Conservation (phyloP, 2,888 invertebrate species). For the Zelleria hepariella region DNA sequence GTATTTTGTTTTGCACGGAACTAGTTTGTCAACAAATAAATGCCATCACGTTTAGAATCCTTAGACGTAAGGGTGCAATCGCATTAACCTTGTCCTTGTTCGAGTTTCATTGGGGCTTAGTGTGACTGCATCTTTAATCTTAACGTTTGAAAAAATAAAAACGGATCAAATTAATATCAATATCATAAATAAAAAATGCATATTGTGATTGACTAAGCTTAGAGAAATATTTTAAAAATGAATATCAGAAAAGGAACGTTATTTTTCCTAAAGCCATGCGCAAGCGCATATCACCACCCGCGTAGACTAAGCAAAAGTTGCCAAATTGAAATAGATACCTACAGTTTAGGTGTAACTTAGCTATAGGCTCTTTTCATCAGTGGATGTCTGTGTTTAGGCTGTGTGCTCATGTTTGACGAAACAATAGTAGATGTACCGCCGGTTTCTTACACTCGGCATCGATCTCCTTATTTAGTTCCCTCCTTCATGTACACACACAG, state of each 20-base stretch:
- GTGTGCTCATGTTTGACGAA: constrained; percentile 33
- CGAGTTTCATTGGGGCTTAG: background rate
- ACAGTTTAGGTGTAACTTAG: constrained; percentile 18
- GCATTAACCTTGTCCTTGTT: background rate
- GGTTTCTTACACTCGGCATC: constrained; percentile 7
- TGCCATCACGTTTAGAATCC: background rate
- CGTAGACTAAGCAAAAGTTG: constrained; percentile 63
- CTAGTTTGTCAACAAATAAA: background rate
- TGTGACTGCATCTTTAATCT: background rate
- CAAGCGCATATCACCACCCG: constrained; percentile 65
- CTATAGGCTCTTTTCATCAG: constrained; percentile 22
- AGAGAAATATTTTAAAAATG: constrained; percentile 20
- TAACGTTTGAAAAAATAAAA: background rate
- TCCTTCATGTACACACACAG: too few relatives aligned
- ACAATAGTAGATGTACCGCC: constrained; percentile 8
- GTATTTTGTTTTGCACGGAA: too few relatives aligned
- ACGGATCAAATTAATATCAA: background rate
- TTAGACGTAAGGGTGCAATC: background rate
- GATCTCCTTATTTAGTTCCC: too few relatives aligned
- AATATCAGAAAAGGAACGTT: constrained; percentile 51
- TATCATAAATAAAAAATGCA: constrained; percentile 5
- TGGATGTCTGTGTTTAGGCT: constrained; percentile 40
- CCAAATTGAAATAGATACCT: constrained; percentile 58
- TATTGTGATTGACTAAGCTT: constrained; percentile 40
- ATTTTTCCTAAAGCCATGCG: constrained; percentile 50